These are phyloP conservation scores for Papilio glaucus DNA, from an alignment of 1,140 invertebrate species.

Conservation along the genomic window DNA sequence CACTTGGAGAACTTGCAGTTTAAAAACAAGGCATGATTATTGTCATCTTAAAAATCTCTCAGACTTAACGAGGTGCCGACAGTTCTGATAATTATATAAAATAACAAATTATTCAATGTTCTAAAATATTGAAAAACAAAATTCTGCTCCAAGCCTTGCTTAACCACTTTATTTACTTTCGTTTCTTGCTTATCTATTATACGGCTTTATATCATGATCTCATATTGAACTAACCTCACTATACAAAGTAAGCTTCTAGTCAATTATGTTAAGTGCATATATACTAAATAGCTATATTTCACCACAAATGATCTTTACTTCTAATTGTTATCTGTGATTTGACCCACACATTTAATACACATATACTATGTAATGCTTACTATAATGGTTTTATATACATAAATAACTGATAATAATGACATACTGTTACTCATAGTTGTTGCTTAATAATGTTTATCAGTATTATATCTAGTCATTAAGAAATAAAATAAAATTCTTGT, in stretches of 20 bases:
- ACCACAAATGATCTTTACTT: not conserved
- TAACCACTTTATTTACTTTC: too few species aligned
- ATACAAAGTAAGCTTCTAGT: slow-evolving; percentile 6
- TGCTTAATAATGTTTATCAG: slow-evolving; percentile 2
- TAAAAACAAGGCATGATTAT: too few species aligned
- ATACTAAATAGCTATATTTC: not conserved
- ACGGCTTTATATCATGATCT: slow-evolving; percentile 15
- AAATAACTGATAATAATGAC: not conserved
- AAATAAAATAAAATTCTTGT: slow-evolving; percentile 21
- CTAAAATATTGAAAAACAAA: too few species aligned
- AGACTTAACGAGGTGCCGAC: too few species aligned
- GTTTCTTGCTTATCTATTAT: not conserved
- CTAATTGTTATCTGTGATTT: not conserved
- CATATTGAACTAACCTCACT: not conserved
- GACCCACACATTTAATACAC: not conserved
- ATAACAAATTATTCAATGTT: too few species aligned
- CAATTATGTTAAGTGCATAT: not conserved
- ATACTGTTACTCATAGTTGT: not conserved
- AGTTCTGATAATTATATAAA: too few species aligned
- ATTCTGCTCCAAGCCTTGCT: too few species aligned
- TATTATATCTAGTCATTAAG: slow-evolving; percentile 31
- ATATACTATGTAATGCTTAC: not conserved
- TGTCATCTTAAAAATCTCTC: too few species aligned
- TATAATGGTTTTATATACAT: not conserved
- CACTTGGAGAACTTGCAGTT: too few species aligned